Evolutionary conservation across 1,140 invertebrate genomes (phyloP).

Genomic region (Sycophila sp.): DNA sequence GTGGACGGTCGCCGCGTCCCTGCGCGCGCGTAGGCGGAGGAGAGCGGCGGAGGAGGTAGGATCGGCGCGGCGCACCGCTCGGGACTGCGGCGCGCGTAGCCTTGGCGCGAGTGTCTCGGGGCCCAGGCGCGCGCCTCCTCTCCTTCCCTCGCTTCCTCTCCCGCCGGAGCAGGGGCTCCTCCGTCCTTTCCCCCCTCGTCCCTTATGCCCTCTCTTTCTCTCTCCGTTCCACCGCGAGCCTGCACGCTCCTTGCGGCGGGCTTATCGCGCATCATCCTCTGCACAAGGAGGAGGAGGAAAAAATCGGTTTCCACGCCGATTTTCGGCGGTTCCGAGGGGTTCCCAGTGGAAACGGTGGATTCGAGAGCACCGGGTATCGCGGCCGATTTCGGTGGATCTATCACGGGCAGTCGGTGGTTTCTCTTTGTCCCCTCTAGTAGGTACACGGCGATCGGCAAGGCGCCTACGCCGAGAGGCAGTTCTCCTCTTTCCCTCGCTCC

Average conservation of each 20-base stretch:
- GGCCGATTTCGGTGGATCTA: too few relatives aligned
- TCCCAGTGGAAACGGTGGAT: too few relatives aligned
- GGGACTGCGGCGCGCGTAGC: constrained; percentile 8
- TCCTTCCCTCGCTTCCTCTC: constrained; percentile 2
- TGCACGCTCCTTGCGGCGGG: neutral
- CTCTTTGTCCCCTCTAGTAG: too few relatives aligned
- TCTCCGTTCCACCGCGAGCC: neutral
- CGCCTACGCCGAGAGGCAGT: too few relatives aligned
- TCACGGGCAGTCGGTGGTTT: too few relatives aligned
- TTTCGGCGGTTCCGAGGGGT: too few relatives aligned
- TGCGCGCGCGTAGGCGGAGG: neutral
- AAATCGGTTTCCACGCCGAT: too few relatives aligned
- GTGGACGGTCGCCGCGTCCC: neutral
- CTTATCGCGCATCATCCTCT: constrained; percentile 35
- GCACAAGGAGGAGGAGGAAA: too few relatives aligned
- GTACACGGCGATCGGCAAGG: too few relatives aligned
- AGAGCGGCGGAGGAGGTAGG: neutral
- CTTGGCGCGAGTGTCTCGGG: too few relatives aligned
- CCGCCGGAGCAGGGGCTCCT: neutral
- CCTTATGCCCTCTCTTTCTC: constrained; percentile 5
- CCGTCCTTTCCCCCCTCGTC: constrained; percentile 5
- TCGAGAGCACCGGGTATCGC: too few relatives aligned
- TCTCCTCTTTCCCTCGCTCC: neutral
- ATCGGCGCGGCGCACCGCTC: constrained; percentile 27
- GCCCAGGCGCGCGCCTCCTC: constrained; percentile 2